A percentile compares a stretch with the other conserved stretches of the same genome.
Evolutionary conservation across 2,888 invertebrate genomes (phyloP).

Genomic region (Chrysolina haemoptera): DNA sequence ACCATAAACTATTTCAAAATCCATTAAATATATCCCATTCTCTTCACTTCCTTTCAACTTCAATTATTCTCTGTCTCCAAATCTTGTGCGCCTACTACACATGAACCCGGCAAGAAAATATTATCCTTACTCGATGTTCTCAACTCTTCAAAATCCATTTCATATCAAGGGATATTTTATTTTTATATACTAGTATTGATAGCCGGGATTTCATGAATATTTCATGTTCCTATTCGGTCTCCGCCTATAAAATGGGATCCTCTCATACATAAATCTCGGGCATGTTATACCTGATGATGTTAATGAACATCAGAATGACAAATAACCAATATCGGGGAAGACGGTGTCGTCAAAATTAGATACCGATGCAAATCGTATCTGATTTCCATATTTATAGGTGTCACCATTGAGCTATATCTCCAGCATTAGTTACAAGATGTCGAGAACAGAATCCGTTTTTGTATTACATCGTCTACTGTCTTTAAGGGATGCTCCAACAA

Average conservation of each 20-base stretch:
- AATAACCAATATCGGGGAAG: slow-evolving; percentile 44
- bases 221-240: slow-evolving; percentile 19
- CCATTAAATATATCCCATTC: too few species aligned
- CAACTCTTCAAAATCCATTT: slow-evolving; percentile 4
- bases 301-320: slow-evolving; percentile 47
- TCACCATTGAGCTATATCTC: slow-evolving; percentile 36
- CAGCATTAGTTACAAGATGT: slow-evolving; percentile 39
- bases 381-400: slow-evolving; percentile 48
- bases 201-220: slow-evolving; percentile 33
- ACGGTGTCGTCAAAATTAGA: slow-evolving; percentile 42
- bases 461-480: slow-evolving; percentile 23
- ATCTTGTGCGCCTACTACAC: too few species aligned
- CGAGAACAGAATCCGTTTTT: slow-evolving; percentile 36
- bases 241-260: slow-evolving; percentile 20
- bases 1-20: too few species aligned
- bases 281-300: slow-evolving; percentile 46
- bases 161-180: not conserved
- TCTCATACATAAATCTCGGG: slow-evolving; percentile 38
- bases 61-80: too few species aligned
- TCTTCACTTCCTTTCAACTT: too few species aligned
- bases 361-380: slow-evolving; percentile 42
- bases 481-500: not conserved
- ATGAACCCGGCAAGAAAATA: not conserved
- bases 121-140: not conserved
- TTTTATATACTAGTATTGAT: slow-evolving; percentile 25